A percentile compares a stretch with the other conserved stretches of the same genome.
Evolutionary conservation across 2,113 vertebrate genomes (phyloP).

Genomic region (Paramisgurnus dabryanus): DNA sequence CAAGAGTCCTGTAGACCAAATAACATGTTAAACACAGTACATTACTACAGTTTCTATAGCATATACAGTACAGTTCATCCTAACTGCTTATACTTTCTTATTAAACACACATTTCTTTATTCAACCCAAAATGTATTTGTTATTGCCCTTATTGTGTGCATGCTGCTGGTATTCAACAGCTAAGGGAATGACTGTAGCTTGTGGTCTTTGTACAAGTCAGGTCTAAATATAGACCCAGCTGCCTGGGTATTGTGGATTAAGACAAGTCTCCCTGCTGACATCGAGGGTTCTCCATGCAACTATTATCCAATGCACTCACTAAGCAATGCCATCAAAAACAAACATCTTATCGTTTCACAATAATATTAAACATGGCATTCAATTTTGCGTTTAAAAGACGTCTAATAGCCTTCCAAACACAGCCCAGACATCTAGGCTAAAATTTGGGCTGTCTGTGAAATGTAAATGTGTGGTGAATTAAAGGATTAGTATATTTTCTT

Average conservation of each 20-base stretch:
- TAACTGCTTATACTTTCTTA: no score
- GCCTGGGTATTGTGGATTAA: conserved; percentile 64
- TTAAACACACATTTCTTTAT: no score
- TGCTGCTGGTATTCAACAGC: not conserved
- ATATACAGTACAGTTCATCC: no score
- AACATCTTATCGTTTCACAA: not conserved
- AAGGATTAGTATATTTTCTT: no score
- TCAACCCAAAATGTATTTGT: no score
- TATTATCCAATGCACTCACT: conserved; percentile 22
- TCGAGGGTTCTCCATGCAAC: conserved; percentile 53
- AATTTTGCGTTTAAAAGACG: no score
- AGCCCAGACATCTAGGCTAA: no score
- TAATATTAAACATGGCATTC: not conserved
- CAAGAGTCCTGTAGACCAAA: conserved; percentile 61
- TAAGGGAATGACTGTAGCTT: conserved; percentile 23
- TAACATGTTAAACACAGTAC: not conserved
- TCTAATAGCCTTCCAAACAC: no score
- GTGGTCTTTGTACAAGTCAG: conserved; percentile 37
- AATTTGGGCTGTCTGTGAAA: no score
- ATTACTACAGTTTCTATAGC: no score
- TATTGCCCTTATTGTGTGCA: not conserved
- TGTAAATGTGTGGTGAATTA: no score
- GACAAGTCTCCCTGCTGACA: conserved; percentile 50
- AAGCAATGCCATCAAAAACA: not conserved
- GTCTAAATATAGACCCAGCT: conserved; percentile 67